Percentiles rank a stretch among this genome's conserved stretches.
These are phyloP conservation scores for Chascanopsetta lugubris DNA, from an alignment of 2,113 vertebrate species.

Conservation along the genomic window DNA sequence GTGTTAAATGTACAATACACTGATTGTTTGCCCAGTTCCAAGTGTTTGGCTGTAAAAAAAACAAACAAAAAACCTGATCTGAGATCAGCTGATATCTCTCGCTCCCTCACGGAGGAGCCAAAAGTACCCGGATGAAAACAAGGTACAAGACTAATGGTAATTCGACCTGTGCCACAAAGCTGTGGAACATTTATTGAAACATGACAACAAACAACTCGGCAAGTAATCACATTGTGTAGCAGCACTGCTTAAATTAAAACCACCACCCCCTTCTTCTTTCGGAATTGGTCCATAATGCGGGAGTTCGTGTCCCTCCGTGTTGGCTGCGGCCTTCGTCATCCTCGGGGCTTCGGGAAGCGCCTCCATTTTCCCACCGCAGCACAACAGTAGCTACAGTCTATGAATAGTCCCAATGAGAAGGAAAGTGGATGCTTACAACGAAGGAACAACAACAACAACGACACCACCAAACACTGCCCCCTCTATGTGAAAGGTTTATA, in stretches of 20 bases:
- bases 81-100: too few species aligned
- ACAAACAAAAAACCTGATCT: too few species aligned
- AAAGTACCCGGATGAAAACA: slow-evolving; percentile 41
- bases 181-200: slow-evolving; percentile 63
- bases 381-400: slow-evolving; percentile 28
- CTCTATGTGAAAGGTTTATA: neutral
- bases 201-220: slow-evolving; percentile 38
- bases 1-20: too few species aligned
- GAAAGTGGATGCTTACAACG: neutral
- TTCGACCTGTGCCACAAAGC: slow-evolving; percentile 25
- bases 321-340: slow-evolving; percentile 21
- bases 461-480: slow-evolving; percentile 25
- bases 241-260: slow-evolving; percentile 44
- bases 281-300: slow-evolving; percentile 37
- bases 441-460: slow-evolving; percentile 43
- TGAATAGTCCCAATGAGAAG: slow-evolving; percentile 35
- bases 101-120: neutral
- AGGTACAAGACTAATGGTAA: neutral
- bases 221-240: slow-evolving; percentile 50
- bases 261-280: neutral
- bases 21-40: too few species aligned
- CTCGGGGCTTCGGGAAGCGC: slow-evolving; percentile 25
- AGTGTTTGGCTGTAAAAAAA: too few species aligned
- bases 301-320: neutral
- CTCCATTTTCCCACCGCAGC: slow-evolving; percentile 55